These are phyloP conservation scores for Cremastinae sp. DNA, from an alignment of 2,888 invertebrate species.

Conservation along the genomic window DNA sequence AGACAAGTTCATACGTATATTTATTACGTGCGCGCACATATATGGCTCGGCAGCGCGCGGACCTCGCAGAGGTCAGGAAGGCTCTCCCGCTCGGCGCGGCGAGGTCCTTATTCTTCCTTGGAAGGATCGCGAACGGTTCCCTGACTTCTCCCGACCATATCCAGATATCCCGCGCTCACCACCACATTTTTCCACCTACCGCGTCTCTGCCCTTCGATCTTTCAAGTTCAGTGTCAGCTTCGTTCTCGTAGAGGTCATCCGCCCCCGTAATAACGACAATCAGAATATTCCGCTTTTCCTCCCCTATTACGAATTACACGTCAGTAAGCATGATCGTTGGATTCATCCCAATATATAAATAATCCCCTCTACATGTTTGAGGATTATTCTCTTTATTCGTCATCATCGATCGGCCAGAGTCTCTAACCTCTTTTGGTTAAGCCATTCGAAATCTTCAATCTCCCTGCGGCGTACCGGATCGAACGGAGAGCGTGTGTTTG, in stretches of 20 bases:
- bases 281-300: no score
- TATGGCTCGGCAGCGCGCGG: slow-evolving; percentile 11
- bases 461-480: slow-evolving; percentile 1
- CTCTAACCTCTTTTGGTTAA: slow-evolving; percentile 25
- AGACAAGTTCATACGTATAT: slow-evolving; percentile 4
- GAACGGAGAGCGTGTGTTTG: not conserved
- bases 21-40: not conserved
- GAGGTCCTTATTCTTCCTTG: slow-evolving; percentile 59
- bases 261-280: no score
- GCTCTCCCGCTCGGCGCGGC: slow-evolving; percentile 41
- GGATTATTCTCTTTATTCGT: not conserved
- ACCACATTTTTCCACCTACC: slow-evolving; percentile 22
- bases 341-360: no score
- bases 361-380: not conserved
- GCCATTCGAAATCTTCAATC: slow-evolving; percentile 39
- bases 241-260: not conserved
- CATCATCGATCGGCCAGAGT: not conserved
- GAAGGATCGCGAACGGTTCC: slow-evolving; percentile 38
- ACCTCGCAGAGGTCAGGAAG: slow-evolving; percentile 54
- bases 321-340: no score
- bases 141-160: slow-evolving; percentile 7
- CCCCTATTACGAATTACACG: no score
- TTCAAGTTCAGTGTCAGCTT: slow-evolving; percentile 53
- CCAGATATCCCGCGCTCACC: slow-evolving; percentile 18
- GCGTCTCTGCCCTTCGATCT: slow-evolving; percentile 11